Percentiles rank a stretch among this genome's conserved stretches.
Conservation (phyloP, 2,797 vertebrate genomes). For the Crax fasciolata region DNA sequence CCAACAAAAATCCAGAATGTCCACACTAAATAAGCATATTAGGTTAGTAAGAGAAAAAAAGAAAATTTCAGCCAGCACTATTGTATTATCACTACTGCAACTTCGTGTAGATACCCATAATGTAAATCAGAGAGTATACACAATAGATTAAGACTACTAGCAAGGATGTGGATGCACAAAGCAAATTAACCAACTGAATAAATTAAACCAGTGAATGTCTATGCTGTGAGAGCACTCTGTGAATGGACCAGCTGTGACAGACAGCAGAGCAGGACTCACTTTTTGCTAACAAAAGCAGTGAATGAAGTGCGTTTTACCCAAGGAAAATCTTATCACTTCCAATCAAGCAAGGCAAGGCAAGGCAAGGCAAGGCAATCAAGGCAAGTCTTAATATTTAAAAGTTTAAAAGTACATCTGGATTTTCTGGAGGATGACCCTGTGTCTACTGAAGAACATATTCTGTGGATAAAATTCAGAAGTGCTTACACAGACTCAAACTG, state of each 20-base stretch:
- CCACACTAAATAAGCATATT: fast-evolving
- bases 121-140: neutral
- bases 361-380: too few relatives aligned
- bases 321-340: neutral
- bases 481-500: neutral
- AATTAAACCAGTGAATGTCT: neutral
- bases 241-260: neutral
- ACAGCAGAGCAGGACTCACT: neutral
- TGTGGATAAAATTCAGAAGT: neutral
- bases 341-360: too few relatives aligned
- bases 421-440: neutral
- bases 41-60: neutral
- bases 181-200: neutral
- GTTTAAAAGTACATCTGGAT: neutral
- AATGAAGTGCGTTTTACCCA: neutral
- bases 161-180: neutral
- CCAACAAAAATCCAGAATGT: neutral
- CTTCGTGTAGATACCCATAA: neutral
- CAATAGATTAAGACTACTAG: neutral
- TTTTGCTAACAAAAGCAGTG: too few relatives aligned
- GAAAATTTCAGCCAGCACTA: neutral
- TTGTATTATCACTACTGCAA: neutral
- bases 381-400: neutral
- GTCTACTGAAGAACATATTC: neutral
- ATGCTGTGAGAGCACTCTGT: neutral